phyloP scores from a whole-genome alignment of 2,888 invertebrate genomes.

The Cancer borealis region DNA sequence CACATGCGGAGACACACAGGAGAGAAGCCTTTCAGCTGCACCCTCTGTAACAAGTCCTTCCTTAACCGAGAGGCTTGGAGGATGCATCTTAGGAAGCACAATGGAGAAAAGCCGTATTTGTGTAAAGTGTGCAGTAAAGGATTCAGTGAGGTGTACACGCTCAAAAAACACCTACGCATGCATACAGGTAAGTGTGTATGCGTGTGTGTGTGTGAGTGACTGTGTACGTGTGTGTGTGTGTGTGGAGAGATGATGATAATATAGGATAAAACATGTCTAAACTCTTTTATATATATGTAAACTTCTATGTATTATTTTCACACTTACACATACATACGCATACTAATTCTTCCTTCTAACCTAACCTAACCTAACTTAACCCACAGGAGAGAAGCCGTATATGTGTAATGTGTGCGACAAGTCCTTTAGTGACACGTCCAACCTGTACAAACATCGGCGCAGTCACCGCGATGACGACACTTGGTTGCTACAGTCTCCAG shows the following conservation, averaged over 20 bases:
- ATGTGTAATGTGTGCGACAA: conserved; percentile 86
- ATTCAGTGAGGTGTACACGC: conserved; percentile 85
- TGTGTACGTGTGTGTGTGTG: not conserved
- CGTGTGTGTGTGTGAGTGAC: not conserved
- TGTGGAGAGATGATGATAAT: not conserved
- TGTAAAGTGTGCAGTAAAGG: conserved; percentile 84
- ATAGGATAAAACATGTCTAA: not conserved
- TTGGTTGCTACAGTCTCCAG: conserved; percentile 51
- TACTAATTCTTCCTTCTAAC: not conserved
- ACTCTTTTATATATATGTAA: not conserved
- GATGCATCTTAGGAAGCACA: conserved; percentile 79
- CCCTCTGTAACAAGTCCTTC: conserved; percentile 64
- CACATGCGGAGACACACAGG: conserved; percentile 68
- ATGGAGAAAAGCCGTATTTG: conserved; percentile 85
- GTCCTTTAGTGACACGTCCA: conserved; percentile 88
- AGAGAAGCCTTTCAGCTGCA: conserved; percentile 65
- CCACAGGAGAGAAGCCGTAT: conserved; percentile 82
- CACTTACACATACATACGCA: not conserved
- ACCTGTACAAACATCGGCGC: conserved; percentile 84
- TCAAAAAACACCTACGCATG: conserved; percentile 84
- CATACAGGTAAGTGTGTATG: conserved; percentile 82
- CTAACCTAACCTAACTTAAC: not conserved
- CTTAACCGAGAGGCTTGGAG: conserved; percentile 68
- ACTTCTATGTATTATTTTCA: not conserved
- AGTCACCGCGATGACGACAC: conserved; percentile 63